These are phyloP conservation scores for Pygocentrus nattereri DNA, from an alignment of 2,797 vertebrate species.

Conservation along the genomic window DNA sequence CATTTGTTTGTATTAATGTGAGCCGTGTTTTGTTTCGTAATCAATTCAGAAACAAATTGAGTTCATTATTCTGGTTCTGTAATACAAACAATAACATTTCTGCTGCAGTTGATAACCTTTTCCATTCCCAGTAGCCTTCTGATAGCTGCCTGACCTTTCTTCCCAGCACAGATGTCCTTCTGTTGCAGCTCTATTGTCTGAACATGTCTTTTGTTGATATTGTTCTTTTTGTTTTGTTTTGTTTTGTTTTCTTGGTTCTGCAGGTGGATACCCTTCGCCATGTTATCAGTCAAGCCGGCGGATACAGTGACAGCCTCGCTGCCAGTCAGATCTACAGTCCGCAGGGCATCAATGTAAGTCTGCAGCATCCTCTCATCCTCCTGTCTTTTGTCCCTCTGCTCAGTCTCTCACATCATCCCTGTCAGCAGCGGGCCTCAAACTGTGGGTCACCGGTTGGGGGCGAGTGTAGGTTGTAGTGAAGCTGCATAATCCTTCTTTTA, in stretches of 20 bases:
- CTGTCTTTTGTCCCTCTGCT: slow-evolving; percentile 54
- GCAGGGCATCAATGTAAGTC: slow-evolving; percentile 99
- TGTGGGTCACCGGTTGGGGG: too few species aligned
- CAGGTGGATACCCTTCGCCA: slow-evolving; percentile 99
- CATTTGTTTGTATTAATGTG: slow-evolving; percentile 6
- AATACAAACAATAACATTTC: slow-evolving; percentile 65
- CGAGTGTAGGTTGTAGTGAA: too few species aligned
- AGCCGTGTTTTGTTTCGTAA: slow-evolving; percentile 4
- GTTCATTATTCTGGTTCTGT: slow-evolving; percentile 66
- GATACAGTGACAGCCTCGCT: slow-evolving; percentile 99
- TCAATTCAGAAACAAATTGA: slow-evolving; percentile 15
- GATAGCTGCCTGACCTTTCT: slow-evolving; percentile 82
- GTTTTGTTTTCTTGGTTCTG: slow-evolving; percentile 65
- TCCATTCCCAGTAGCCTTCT: slow-evolving; percentile 74
- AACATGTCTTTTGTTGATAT: slow-evolving; percentile 73
- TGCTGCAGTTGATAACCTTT: slow-evolving; percentile 76
- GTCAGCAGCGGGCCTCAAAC: too few species aligned
- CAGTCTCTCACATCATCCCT: slow-evolving; percentile 39
- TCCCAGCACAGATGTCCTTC: slow-evolving; percentile 72
- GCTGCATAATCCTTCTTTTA: too few species aligned
- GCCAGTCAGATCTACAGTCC: slow-evolving; percentile 99
- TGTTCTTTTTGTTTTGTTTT: slow-evolving; percentile 38
- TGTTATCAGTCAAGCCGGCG: slow-evolving; percentile 99
- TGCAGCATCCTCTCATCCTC: slow-evolving; percentile 34
- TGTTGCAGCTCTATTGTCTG: slow-evolving; percentile 75